phyloP scores from a whole-genome alignment of 1,140 invertebrate species.

The Metopolophium dirhodum region DNA sequence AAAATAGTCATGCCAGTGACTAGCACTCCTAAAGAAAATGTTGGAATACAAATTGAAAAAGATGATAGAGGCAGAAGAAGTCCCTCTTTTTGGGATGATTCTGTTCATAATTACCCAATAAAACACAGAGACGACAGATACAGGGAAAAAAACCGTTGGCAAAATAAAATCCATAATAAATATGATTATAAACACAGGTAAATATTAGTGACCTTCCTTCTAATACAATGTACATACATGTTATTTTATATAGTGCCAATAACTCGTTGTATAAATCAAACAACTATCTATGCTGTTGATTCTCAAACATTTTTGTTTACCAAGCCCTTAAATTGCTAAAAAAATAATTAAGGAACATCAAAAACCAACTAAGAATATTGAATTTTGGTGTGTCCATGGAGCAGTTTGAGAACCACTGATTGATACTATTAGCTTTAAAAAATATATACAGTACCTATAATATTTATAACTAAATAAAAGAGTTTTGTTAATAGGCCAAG shows the following conservation, averaged over 20 bases:
- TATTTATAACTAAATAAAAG: background rate
- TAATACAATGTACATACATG: background rate
- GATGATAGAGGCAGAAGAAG: constrained; percentile 26
- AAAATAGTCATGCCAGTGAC: background rate
- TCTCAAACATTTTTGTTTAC: background rate
- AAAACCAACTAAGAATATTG: background rate
- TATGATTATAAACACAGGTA: constrained; percentile 44
- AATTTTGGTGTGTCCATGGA: background rate
- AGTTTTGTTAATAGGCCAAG: background rate
- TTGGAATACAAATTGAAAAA: constrained; percentile 24
- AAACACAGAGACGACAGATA: constrained; percentile 32
- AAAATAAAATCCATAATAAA: constrained; percentile 12
- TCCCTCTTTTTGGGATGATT: constrained; percentile 42
- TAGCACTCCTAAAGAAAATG: constrained; percentile 34
- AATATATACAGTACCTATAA: no score
- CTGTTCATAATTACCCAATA: constrained; percentile 9
- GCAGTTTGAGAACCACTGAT: background rate
- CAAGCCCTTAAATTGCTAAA: background rate
- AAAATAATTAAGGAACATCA: background rate
- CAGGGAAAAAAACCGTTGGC: background rate
- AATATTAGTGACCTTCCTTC: background rate
- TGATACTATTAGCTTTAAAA: background rate
- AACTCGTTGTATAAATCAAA: background rate
- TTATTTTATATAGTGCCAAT: background rate
- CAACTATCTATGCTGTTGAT: background rate